Conservation (phyloP, 2,113 vertebrate genomes). For the Paraplagusia blochii region DNA sequence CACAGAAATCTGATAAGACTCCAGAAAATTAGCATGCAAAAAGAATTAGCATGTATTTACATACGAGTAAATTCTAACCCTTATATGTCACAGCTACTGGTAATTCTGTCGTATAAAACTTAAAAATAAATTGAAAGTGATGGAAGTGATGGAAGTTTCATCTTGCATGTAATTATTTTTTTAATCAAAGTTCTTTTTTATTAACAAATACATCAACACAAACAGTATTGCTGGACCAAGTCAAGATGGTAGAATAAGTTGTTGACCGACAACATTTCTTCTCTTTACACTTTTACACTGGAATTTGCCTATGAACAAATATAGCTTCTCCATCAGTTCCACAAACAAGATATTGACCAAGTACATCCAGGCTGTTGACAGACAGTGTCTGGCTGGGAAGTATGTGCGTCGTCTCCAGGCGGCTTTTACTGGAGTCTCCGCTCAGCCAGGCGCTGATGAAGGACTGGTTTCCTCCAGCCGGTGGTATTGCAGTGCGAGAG, state of each 20-base stretch:
- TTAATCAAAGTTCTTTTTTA: slow-evolving; percentile 40
- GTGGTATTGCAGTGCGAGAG: slow-evolving; percentile 79
- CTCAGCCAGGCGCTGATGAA: slow-evolving; percentile 87
- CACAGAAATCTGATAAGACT: no score
- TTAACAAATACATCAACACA: slow-evolving; percentile 26
- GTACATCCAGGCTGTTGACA: slow-evolving; percentile 92
- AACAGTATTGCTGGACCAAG: slow-evolving; percentile 13
- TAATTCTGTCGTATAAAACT: no score
- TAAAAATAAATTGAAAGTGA: no score
- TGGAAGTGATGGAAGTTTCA: no score
- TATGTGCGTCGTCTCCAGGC: slow-evolving; percentile 91
- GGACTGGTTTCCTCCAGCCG: slow-evolving; percentile 79
- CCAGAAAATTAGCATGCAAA: no score
- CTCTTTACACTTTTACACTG: slow-evolving; percentile 44
- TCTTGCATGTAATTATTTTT: slow-evolving; percentile 11
- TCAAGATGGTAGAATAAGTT: background rate
- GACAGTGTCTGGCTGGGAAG: slow-evolving; percentile 88
- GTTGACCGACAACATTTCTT: background rate
- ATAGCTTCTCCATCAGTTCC: slow-evolving; percentile 94
- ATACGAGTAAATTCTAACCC: no score
- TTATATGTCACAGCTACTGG: no score
- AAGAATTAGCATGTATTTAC: no score
- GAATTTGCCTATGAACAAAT: slow-evolving; percentile 87
- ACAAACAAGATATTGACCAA: slow-evolving; percentile 92
- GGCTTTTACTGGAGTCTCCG: slow-evolving; percentile 87